Evolutionary conservation across 2,113 vertebrate genomes (phyloP).

Genomic region (Limanda limanda): DNA sequence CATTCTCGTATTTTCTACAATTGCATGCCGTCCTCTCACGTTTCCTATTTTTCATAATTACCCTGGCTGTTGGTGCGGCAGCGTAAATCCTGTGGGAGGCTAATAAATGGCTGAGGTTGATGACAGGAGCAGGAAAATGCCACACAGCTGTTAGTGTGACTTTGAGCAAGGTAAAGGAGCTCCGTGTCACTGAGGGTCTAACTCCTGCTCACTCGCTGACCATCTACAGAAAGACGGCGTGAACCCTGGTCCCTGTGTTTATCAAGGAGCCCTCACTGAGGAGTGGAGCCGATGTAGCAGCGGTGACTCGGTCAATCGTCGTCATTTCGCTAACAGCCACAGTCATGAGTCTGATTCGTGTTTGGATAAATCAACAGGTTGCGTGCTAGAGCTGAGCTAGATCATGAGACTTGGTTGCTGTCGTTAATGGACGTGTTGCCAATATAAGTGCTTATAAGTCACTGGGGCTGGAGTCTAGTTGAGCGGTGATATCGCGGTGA

Average conservation of each 20-base stretch:
- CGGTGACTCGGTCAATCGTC: background rate
- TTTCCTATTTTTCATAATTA: constrained; percentile 69
- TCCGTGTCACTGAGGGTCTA: constrained; percentile 44
- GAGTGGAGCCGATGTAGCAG: constrained; percentile 32
- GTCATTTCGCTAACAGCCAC: background rate
- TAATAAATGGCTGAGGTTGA: constrained; percentile 66
- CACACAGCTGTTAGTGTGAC: constrained; percentile 60
- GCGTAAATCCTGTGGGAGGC: constrained; percentile 60
- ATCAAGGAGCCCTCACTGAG: constrained; percentile 37
- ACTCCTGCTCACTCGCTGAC: constrained; percentile 16
- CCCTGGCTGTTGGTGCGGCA: constrained; percentile 45
- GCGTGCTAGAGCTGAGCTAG: background rate
- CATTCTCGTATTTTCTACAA: constrained; percentile 60
- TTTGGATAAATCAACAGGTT: constrained; percentile 23
- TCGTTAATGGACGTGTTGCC: too few species aligned
- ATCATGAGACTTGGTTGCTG: background rate
- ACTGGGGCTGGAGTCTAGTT: too few species aligned
- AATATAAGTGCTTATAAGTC: too few species aligned
- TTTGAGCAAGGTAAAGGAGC: constrained; percentile 48
- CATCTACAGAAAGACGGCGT: constrained; percentile 12
- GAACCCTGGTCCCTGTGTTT: constrained; percentile 25
- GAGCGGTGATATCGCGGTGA: too few species aligned
- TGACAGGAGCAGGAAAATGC: constrained; percentile 57
- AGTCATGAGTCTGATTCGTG: constrained; percentile 11
- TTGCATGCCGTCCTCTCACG: constrained; percentile 37